Base-by-base conservation (phyloP, 1,140 invertebrate genomes). In the Hyles vespertilio region DNA sequence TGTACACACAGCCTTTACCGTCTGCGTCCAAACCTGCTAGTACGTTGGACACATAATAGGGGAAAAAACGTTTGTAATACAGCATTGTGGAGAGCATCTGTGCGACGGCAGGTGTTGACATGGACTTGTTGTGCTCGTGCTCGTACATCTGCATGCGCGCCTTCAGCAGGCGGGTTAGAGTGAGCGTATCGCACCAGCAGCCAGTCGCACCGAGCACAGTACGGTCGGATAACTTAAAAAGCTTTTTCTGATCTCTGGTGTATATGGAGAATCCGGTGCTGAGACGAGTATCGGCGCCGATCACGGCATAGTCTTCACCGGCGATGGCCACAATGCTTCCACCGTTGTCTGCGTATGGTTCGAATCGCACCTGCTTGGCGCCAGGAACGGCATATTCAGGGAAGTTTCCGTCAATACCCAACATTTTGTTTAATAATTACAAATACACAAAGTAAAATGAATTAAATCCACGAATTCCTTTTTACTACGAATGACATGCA, bases 101-200 rank as follows among this genome's bases (percentile, higher is more conserved):
- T 10, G 98, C 96, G 10, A 97, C 92, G 8, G 98, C 97, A 61
- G 94, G 92, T 0, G 98, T 98, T 3, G 94, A 92, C 97, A 99
- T 99, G 3, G 93, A 91, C 82, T 97, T 98, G 72, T 97, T 94
- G 87, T 99, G 98, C 58, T 99, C 96, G 85, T 99, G 96, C 63
- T 95, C 91, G 77, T 99, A 99, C 93, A 98, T 97, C 93, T 98
- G 91, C 92, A 99, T 94, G 62, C 97, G 92, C 61, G 97, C 95
- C 66, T 94, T 89, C 34, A 99, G 81, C 57, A 98, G 90, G 68
- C 96, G 93, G 4, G 96, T 97, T 4, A 99, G 90, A 22, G 98
- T 97, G 2, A 99, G 89, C n/a, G 96, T 95, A 90, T 99, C 98
- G 73, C 98, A 98, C 96, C 99, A 99, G 87, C 98, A 99, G 43